Conservation (phyloP, 2,888 invertebrate species). For the Lasioglossum morio region DNA sequence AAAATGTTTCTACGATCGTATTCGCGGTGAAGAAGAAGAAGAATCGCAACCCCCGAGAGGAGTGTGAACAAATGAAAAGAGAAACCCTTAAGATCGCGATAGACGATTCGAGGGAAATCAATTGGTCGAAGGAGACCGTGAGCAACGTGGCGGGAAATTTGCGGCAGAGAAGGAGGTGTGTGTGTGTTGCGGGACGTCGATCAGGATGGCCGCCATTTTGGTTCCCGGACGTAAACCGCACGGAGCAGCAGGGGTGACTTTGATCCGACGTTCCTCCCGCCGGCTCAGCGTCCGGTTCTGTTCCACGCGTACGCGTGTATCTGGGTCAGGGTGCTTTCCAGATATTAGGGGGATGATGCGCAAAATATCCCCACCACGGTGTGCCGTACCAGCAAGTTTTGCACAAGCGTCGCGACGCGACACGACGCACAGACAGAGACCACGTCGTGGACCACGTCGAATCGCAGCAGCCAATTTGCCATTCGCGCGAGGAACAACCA, state of each 20-base stretch:
- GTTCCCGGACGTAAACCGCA: neutral
- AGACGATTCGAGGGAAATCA: neutral
- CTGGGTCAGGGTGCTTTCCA: constrained; percentile 81
- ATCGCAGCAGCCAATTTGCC: constrained; percentile 40
- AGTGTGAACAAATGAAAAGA: no score
- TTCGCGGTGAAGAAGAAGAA: no score
- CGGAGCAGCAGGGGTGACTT: constrained; percentile 27
- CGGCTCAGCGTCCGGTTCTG: constrained; percentile 48
- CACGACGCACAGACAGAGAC: neutral
- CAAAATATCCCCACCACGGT: constrained; percentile 82
- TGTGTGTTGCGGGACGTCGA: neutral
- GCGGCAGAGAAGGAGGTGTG: neutral
- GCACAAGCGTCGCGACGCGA: constrained; percentile 45
- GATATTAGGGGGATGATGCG: constrained; percentile 83
- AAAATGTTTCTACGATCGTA: no score
- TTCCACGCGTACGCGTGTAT: constrained; percentile 65
- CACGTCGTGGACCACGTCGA: constrained; percentile 32
- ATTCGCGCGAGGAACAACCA: constrained; percentile 22
- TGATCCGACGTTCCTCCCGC: constrained; percentile 47
- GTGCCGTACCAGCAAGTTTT: constrained; percentile 61
- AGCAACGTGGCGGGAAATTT: neutral
- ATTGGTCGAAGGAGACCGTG: neutral
- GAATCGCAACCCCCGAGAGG: no score
- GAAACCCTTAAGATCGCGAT: neutral
- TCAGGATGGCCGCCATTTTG: neutral